phyloP scores from a whole-genome alignment of 2,113 vertebrate genomes.

The Delphinus delphis region DNA sequence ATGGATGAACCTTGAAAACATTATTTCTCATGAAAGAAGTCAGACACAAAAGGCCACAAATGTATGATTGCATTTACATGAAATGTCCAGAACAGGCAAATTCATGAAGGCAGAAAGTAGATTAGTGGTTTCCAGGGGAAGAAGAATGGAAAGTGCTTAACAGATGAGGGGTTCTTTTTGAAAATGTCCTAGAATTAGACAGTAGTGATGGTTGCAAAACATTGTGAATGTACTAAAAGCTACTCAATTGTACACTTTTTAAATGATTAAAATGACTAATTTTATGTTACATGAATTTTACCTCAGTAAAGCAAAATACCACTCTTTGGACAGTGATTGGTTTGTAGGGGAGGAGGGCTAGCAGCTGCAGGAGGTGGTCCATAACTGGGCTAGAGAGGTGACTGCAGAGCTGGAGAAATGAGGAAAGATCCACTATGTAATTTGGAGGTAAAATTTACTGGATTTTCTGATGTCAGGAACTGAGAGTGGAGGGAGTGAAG shows the following conservation, averaged over 20 bases:
- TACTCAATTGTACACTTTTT: not conserved
- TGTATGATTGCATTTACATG: not conserved
- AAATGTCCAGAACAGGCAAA: not conserved
- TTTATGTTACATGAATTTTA: not conserved
- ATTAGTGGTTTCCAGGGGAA: not conserved
- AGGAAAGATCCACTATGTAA: not conserved
- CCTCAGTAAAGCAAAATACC: not conserved
- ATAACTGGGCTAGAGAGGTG: not conserved
- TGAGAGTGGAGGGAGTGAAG: not conserved
- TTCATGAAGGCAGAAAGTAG: not conserved
- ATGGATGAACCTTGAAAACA: not conserved
- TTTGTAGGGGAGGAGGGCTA: not conserved
- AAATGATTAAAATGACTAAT: not conserved
- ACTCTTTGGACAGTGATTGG: not conserved
- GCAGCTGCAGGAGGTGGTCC: not conserved
- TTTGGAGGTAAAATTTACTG: not conserved
- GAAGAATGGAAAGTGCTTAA: not conserved
- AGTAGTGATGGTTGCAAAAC: not conserved
- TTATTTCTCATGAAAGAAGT: not conserved
- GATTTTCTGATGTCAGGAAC: not conserved
- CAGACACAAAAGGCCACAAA: not conserved
- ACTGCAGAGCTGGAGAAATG: not conserved
- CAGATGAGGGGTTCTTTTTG: not conserved
- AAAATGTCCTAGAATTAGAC: not conserved
- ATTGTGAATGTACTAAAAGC: not conserved